These are phyloP conservation scores for Lithophane ornitopus DNA, from an alignment of 2,888 invertebrate genomes.

Conservation along the genomic window DNA sequence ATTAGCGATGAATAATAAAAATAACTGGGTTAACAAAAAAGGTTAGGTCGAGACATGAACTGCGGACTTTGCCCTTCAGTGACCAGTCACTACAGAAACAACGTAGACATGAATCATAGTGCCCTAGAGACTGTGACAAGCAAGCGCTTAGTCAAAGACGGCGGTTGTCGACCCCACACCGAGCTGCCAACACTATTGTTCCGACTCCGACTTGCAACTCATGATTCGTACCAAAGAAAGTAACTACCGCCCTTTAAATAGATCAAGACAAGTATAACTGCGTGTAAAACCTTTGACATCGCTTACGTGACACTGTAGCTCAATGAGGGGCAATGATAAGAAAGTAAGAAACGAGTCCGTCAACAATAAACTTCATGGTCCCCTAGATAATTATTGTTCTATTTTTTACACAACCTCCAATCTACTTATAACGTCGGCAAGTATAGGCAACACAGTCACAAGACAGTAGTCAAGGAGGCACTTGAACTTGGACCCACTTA, in stretches of 20 bases:
- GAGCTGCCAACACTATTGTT: conserved; percentile 49
- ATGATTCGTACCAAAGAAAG: conserved; percentile 26
- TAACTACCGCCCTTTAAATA: background rate
- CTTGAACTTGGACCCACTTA: conserved; percentile 34
- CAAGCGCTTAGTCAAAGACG: conserved; percentile 33
- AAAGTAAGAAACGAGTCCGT: conserved; percentile 17
- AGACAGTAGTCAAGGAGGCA: conserved; percentile 24
- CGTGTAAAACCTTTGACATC: background rate
- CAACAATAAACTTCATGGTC: conserved; percentile 27
- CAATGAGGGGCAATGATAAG: conserved; percentile 25
- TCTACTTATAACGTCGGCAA: background rate
- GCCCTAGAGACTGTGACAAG: conserved; percentile 9
- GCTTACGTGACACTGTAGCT: conserved; percentile 10
- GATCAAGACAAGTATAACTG: conserved; percentile 13
- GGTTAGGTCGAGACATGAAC: conserved; percentile 1
- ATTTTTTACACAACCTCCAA: conserved; percentile 19
- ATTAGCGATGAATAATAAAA: conserved; percentile 9
- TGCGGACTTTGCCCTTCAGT: conserved; percentile 30
- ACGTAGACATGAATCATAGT: conserved; percentile 39
- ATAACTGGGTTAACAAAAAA: conserved; percentile 23
- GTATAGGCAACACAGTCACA: conserved; percentile 6
- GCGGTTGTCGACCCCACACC: conserved; percentile 52
- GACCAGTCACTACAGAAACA: conserved; percentile 13
- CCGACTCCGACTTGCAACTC: conserved; percentile 8
- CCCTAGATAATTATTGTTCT: conserved; percentile 27